Evolutionary conservation across 2,888 invertebrate genomes (phyloP).

Genomic region (Stegana nigrithorax): DNA sequence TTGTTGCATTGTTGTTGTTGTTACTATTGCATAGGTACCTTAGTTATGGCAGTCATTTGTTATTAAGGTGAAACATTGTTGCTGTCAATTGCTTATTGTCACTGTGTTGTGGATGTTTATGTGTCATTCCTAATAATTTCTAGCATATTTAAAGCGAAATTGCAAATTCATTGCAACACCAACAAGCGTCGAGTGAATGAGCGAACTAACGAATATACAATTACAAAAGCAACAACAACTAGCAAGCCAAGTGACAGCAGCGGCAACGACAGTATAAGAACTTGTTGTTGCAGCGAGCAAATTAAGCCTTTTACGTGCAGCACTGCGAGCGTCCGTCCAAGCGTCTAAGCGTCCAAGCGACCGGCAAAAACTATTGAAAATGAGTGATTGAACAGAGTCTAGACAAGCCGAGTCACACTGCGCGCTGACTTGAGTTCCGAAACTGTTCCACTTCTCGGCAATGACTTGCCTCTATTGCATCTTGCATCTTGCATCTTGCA

Average conservation of each 20-base stretch:
- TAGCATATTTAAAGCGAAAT: slow-evolving; percentile 25
- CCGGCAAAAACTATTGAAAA: slow-evolving; percentile 1
- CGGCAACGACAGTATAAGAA: too few species aligned
- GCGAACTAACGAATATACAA: too few species aligned
- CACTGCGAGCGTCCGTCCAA: too few species aligned
- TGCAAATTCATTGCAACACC: slow-evolving; percentile 29
- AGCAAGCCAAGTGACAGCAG: too few species aligned
- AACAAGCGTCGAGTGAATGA: not conserved
- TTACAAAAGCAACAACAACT: not conserved
- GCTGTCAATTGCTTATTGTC: not conserved
- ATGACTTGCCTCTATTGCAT: too few species aligned
- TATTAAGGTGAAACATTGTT: not conserved
- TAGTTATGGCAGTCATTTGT: too few species aligned
- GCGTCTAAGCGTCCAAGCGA: not conserved
- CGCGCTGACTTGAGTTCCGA: not conserved
- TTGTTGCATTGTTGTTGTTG: too few species aligned
- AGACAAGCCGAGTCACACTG: too few species aligned
- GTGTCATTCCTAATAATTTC: slow-evolving; percentile 21
- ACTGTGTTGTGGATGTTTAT: too few species aligned
- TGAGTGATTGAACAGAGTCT: slow-evolving; percentile 2
- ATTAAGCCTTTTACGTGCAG: too few species aligned
- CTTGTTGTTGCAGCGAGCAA: too few species aligned
- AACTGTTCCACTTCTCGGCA: not conserved
- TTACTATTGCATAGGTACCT: too few species aligned
- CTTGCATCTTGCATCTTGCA: not conserved